A percentile compares a stretch with the other conserved stretches of the same genome.
These are phyloP conservation scores for Riparia riparia DNA, from an alignment of 2,113 vertebrate genomes.

Conservation along the genomic window DNA sequence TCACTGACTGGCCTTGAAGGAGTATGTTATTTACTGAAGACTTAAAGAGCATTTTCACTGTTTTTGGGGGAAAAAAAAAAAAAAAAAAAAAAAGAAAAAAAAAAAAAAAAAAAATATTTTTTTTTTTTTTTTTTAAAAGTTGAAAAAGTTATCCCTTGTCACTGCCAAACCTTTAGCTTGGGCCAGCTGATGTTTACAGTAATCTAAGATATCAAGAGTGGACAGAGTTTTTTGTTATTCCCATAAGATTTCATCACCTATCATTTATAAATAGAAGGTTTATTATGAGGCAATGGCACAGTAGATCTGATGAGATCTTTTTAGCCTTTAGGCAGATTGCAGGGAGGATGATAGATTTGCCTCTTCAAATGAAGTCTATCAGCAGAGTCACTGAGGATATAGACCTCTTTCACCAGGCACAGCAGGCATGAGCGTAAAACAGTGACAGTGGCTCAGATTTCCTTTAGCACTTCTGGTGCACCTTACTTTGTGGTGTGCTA, in stretches of 20 bases:
- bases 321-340: not conserved
- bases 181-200: not conserved
- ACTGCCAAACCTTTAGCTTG: not conserved
- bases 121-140: no score
- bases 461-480: not conserved
- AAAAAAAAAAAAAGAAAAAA: not conserved
- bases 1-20: not conserved
- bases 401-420: not conserved
- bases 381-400: not conserved
- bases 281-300: not conserved
- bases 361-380: not conserved
- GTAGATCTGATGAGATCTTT: not conserved
- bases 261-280: not conserved
- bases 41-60: not conserved
- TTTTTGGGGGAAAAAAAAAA: not conserved
- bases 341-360: not conserved
- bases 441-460: not conserved
- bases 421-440: not conserved
- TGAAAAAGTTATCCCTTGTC: not conserved
- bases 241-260: not conserved
- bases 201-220: not conserved
- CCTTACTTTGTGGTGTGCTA: not conserved
- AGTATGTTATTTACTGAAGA: not conserved
- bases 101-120: no score
- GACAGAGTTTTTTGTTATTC: not conserved